Conservation (phyloP, 2,797 vertebrate species). For the Natrix natrix region DNA sequence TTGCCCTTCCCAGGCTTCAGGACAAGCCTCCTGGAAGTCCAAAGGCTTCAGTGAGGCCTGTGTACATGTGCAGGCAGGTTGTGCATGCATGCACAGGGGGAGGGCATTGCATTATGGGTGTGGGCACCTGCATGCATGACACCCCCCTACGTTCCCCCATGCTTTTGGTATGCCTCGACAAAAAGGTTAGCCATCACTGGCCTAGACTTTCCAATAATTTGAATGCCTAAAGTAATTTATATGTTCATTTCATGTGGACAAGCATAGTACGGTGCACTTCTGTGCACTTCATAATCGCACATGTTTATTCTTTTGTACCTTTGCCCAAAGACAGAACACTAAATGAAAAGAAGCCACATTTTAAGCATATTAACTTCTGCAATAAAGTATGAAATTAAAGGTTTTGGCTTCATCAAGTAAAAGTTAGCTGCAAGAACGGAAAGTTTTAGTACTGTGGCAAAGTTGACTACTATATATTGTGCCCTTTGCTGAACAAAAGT, state of each 20-base stretch:
- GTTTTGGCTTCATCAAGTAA: conserved; percentile 9
- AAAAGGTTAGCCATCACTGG: no score
- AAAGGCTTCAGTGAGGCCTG: no score
- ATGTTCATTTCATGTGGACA: background rate
- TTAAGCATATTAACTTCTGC: background rate
- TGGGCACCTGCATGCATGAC: no score
- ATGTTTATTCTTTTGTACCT: background rate
- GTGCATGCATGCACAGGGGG: no score
- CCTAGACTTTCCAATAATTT: background rate
- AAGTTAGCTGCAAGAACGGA: conserved; percentile 1
- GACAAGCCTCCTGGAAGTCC: no score
- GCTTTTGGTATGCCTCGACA: no score
- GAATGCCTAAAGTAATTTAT: background rate
- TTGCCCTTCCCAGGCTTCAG: no score
- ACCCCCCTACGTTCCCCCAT: no score
- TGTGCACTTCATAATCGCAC: background rate
- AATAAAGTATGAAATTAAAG: conserved; percentile 12
- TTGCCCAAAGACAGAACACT: background rate
- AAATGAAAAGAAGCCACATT: conserved; percentile 5
- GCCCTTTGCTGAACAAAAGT: background rate
- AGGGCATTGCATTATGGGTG: no score
- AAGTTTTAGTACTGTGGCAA: background rate
- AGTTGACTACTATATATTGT: background rate
- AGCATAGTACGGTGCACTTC: background rate
- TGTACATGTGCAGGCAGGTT: no score